Evolutionary conservation across 2,888 invertebrate genomes (phyloP), one percentile per base, ranked within the genome.

Genomic region (Melolontha melolontha): DNA sequence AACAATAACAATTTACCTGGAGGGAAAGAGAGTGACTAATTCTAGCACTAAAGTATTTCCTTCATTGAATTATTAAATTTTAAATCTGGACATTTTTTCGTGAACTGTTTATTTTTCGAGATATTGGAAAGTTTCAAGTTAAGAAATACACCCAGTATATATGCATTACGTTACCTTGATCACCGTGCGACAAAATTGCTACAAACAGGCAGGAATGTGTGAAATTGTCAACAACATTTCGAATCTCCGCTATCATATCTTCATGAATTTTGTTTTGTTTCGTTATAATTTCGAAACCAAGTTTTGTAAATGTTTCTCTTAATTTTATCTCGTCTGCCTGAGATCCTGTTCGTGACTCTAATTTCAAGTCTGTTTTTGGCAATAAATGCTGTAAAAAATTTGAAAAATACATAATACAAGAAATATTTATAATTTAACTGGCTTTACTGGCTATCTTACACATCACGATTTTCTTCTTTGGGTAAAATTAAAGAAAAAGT

Each of bases 121-220:
- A n/a, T n/a, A n/a, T n/a, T n/a, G n/a, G n/a, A n/a, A n/a, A n/a
- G n/a, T n/a, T n/a, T n/a, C n/a, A n/a, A n/a, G n/a, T n/a, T n/a
- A n/a, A n/a, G n/a, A n/a, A n/a, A n/a, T n/a, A n/a, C n/a, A n/a
- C n/a, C n/a, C n/a, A n/a, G n/a, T 12, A 12, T 42, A 42, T 11
- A 11, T 49, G 10, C 7, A 6, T 47, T 12, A 27, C 5, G 66
- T 65, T 75, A 82, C 83, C 81, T 75, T 79, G 73, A 42, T 77
- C 75, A 2, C 85, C 85, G 72, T 85, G 85, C 1, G 84, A 83
- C 70, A 85, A 76, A 71, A 85, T 82, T 63, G 82, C 84, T 17
- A 85, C 72, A 66, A 84, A 80, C 34, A 85, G 75, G 71, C 84
- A 84, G 5, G 84, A 83, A 54, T 76, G 22, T 73, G 73, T 74